A percentile compares a stretch with the other conserved stretches of the same genome.
phyloP scores from a whole-genome alignment of 1,140 invertebrate genomes.

The Magallana gigas region DNA sequence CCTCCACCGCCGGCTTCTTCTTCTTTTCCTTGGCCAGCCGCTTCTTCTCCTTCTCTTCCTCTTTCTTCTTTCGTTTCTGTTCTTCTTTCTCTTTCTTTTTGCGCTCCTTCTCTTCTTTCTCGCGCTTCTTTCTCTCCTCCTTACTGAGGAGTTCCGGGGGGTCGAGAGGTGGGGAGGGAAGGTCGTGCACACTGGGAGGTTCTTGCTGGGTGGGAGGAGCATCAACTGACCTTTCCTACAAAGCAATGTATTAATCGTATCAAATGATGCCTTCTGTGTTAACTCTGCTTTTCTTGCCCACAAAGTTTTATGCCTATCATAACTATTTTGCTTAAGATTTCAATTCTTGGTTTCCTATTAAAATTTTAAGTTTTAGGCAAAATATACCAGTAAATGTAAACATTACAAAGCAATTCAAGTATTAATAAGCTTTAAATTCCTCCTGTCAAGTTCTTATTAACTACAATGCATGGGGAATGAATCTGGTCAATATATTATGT shows the following conservation, averaged over 20 bases:
- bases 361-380: too few relatives aligned
- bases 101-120: slow-evolving; percentile 54
- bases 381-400: too few relatives aligned
- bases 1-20: slow-evolving; percentile 43
- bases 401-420: too few relatives aligned
- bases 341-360: too few relatives aligned
- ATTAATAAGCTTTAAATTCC: too few relatives aligned
- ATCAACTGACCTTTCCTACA: slow-evolving; percentile 49
- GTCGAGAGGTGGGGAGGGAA: neutral
- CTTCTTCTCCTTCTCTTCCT: slow-evolving; percentile 54
- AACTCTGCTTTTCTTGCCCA: too few relatives aligned
- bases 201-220: slow-evolving; percentile 31
- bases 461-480: too few relatives aligned
- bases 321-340: too few relatives aligned
- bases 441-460: too few relatives aligned
- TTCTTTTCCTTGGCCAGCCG: slow-evolving; percentile 50
- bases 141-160: slow-evolving; percentile 46
- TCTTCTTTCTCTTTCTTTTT: slow-evolving; percentile 55
- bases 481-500: too few relatives aligned
- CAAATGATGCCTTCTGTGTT: neutral
- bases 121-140: slow-evolving; percentile 42
- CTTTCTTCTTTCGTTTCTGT: slow-evolving; percentile 53
- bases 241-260: neutral
- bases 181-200: slow-evolving; percentile 35
- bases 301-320: too few relatives aligned